Percentiles rank a stretch among this genome's conserved stretches.
Conservation (phyloP, 1,140 invertebrate species). For the Ceratoteleas bidentatus region DNA sequence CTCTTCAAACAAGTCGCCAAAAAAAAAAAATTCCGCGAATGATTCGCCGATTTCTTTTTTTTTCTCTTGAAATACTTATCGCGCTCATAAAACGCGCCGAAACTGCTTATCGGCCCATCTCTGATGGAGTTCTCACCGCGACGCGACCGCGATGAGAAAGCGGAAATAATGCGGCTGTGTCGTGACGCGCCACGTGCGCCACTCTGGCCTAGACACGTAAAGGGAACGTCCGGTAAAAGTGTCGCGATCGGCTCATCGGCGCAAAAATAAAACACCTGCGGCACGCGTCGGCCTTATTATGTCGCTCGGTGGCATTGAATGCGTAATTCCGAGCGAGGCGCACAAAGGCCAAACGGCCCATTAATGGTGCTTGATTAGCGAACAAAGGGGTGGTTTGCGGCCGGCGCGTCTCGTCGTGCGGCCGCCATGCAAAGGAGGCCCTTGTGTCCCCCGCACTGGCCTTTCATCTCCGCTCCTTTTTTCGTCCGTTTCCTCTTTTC, state of each 20-base stretch:
- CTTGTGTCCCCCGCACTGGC: conserved; percentile 18
- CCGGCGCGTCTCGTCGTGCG: conserved; percentile 55
- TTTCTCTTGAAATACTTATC: conserved; percentile 16
- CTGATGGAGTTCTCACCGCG: conserved; percentile 5
- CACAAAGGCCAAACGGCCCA: conserved; percentile 55
- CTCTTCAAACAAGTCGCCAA: too few species aligned
- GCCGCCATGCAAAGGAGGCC: conserved; percentile 45
- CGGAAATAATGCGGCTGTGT: conserved; percentile 49
- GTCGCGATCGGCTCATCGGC: conserved; percentile 58
- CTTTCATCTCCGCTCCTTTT: conserved; percentile 23
- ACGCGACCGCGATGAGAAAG: conserved; percentile 28
- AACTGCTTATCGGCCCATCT: not conserved
- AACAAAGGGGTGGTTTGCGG: conserved; percentile 71
- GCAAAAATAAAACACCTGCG: conserved; percentile 73
- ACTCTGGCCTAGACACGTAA: conserved; percentile 37
- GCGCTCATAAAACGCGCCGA: too few species aligned
- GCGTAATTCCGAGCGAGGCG: conserved; percentile 61
- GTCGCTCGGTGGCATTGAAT: conserved; percentile 51
- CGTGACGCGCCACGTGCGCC: conserved; percentile 70
- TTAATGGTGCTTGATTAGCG: conserved; percentile 73
- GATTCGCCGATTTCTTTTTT: not conserved
- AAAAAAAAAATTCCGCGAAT: too few species aligned
- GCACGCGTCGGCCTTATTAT: conserved; percentile 69
- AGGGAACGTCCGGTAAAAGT: conserved; percentile 59
- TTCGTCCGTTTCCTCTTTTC: conserved; percentile 4